These are phyloP conservation scores for Tholera decimalis DNA, from an alignment of 2,888 invertebrate species.

Conservation along the genomic window DNA sequence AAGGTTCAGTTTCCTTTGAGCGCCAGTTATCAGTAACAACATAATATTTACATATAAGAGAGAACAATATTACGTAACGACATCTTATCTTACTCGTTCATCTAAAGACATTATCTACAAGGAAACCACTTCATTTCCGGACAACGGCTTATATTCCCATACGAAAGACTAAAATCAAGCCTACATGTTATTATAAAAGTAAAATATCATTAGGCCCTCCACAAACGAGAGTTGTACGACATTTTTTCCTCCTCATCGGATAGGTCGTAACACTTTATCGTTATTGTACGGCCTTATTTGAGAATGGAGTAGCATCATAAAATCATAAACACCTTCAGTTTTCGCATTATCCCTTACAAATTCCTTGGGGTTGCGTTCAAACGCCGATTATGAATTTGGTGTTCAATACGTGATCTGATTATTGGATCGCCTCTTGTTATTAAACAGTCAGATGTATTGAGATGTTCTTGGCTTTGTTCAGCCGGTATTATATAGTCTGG, in stretches of 20 bases:
- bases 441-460: conserved; percentile 58
- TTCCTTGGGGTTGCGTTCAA: conserved; percentile 74
- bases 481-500: conserved; percentile 4
- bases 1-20: neutral
- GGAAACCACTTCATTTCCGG: conserved; percentile 32
- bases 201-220: conserved; percentile 79
- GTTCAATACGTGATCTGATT: conserved; percentile 75
- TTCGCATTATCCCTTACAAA: conserved; percentile 80
- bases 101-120: conserved; percentile 24
- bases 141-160: conserved; percentile 44
- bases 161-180: conserved; percentile 63
- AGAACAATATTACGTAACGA: neutral
- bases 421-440: conserved; percentile 69
- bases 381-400: conserved; percentile 82
- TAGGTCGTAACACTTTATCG: conserved; percentile 83
- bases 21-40: conserved; percentile 4
- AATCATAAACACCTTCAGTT: conserved; percentile 85
- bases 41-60: conserved; percentile 14
- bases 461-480: conserved; percentile 36
- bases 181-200: conserved; percentile 73
- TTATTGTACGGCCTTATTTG: conserved; percentile 85
- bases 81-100: conserved; percentile 17
- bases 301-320: conserved; percentile 83
- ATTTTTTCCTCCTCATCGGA: conserved; percentile 76
- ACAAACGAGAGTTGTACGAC: conserved; percentile 73